These are phyloP conservation scores for Cephus sareptanus DNA, from an alignment of 2,888 invertebrate species.

Conservation along the genomic window DNA sequence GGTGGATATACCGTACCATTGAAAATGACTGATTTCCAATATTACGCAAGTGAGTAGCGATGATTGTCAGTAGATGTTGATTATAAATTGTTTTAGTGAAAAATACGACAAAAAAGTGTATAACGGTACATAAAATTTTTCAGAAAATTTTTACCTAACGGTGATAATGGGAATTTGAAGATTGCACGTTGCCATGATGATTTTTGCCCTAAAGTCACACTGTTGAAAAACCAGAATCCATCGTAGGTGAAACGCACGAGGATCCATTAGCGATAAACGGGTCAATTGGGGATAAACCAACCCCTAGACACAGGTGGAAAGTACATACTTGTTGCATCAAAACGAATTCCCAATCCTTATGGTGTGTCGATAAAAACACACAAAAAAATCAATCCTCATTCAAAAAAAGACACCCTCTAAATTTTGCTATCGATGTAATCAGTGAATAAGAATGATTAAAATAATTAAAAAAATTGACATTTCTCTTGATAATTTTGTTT, in stretches of 20 bases:
- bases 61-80: background rate
- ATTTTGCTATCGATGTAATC: background rate
- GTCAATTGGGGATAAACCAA: slow-evolving; percentile 16
- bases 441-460: background rate
- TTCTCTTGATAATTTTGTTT: background rate
- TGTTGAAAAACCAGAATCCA: background rate
- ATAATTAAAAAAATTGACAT: background rate
- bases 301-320: background rate
- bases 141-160: background rate
- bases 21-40: background rate
- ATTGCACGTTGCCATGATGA: background rate
- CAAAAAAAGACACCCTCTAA: background rate
- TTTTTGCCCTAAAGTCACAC: background rate
- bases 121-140: background rate
- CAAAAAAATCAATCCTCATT: background rate
- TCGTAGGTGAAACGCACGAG: background rate
- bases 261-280: slow-evolving; percentile 16
- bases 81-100: background rate
- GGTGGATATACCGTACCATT: background rate
- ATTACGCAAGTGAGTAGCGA: background rate
- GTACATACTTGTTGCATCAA: slow-evolving; percentile 19
- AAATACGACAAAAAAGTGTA: no score
- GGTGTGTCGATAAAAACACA: background rate
- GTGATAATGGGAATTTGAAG: background rate
- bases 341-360: slow-evolving; percentile 4